phyloP scores from a whole-genome alignment of 1,140 invertebrate genomes.

The Solenopsis invicta region DNA sequence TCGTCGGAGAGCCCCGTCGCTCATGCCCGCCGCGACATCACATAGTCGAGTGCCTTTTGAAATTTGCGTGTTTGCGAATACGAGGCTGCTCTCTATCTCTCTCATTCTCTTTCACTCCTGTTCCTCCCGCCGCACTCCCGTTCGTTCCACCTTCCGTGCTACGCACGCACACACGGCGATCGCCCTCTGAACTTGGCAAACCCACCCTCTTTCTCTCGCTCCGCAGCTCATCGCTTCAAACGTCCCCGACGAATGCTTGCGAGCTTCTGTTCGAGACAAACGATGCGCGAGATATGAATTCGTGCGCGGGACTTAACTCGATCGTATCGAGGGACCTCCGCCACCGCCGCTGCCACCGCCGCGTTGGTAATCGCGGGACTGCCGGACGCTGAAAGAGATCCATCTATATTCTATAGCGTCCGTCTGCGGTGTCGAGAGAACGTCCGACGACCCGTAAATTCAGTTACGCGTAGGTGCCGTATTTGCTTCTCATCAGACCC shows the following conservation, averaged over 20 bases:
- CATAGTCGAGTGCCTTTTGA: constrained; percentile 87
- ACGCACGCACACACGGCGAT: not conserved
- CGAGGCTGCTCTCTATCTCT: constrained; percentile 63
- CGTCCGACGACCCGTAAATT: constrained; percentile 35
- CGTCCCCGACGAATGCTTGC: constrained; percentile 39
- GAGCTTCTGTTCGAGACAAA: constrained; percentile 80
- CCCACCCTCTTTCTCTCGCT: constrained; percentile 64
- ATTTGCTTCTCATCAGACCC: constrained; percentile 42
- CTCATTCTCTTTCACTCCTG: constrained; percentile 59
- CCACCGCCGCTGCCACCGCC: constrained; percentile 62
- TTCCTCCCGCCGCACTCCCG: constrained; percentile 34
- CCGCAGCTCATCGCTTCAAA: constrained; percentile 57
- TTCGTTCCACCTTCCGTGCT: constrained; percentile 13
- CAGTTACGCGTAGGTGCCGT: constrained; percentile 34
- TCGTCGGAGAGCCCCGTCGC: constrained; percentile 85
- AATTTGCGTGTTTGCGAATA: constrained; percentile 87
- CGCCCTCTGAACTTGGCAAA: constrained; percentile 51
- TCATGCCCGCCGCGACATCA: constrained; percentile 84
- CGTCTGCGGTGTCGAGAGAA: constrained; percentile 8
- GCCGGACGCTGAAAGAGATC: constrained; percentile 47
- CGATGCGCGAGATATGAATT: constrained; percentile 85
- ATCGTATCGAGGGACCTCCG: constrained; percentile 68
- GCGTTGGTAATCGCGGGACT: constrained; percentile 27
- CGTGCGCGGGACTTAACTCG: constrained; percentile 75
- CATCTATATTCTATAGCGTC: constrained; percentile 27